These are phyloP conservation scores for Luperina nickerlii DNA, from an alignment of 2,888 invertebrate species.

Conservation along the genomic window DNA sequence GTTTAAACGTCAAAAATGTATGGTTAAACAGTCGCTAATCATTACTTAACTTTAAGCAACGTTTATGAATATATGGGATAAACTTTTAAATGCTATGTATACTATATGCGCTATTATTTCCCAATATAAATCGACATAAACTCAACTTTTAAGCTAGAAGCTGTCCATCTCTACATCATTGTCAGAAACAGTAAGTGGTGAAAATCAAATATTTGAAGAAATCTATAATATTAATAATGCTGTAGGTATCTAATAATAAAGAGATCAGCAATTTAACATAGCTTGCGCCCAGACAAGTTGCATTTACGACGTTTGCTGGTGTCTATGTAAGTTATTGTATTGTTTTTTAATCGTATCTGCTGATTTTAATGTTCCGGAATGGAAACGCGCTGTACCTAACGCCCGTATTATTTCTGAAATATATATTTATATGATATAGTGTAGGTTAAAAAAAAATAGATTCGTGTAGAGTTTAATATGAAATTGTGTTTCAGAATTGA, in stretches of 20 bases:
- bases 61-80: not conserved
- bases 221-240: not conserved
- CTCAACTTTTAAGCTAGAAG: not conserved
- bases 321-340: not conserved
- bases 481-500: not conserved
- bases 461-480: not conserved
- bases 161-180: not conserved
- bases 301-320: not conserved
- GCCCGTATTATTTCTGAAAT: not conserved
- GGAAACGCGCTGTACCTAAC: not conserved
- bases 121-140: not conserved
- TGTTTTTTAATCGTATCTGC: not conserved
- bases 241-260: not conserved
- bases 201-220: not conserved
- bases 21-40: not conserved
- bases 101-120: not conserved
- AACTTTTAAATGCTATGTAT: not conserved
- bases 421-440: not conserved
- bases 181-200: not conserved
- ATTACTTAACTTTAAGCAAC: not conserved
- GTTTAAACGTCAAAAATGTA: not conserved
- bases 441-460: not conserved
- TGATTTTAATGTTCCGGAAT: not conserved
- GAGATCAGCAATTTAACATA: constrained; percentile 19
- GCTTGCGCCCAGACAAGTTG: not conserved